phyloP scores from a whole-genome alignment of 2,888 invertebrate genomes.

The Limnephilus auricula region DNA sequence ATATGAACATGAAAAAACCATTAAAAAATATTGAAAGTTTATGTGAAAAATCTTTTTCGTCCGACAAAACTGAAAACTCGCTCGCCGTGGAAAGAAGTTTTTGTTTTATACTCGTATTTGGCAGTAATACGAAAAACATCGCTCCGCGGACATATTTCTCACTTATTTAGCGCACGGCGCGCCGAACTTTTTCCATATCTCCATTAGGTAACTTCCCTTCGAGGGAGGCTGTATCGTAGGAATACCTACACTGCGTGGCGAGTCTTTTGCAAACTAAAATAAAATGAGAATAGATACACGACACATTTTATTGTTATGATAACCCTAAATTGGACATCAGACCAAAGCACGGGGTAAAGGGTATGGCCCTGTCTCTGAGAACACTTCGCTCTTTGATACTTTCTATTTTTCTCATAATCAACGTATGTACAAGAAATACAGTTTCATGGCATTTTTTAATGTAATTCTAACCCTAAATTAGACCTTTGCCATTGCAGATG shows the following conservation, averaged over 20 bases:
- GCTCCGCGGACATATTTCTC: slow-evolving; percentile 38
- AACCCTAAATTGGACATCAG: background rate
- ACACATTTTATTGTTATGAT: background rate
- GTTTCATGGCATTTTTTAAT: background rate
- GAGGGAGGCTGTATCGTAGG: background rate
- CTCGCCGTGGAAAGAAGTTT: background rate
- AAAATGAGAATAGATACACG: background rate
- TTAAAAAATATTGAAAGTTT: slow-evolving; percentile 2
- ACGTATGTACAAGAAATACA: background rate
- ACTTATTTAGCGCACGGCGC: slow-evolving; percentile 34
- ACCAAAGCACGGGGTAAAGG: background rate
- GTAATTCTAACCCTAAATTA: background rate
- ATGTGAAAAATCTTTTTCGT: background rate
- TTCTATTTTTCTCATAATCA: background rate
- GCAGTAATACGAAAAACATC: slow-evolving; percentile 38
- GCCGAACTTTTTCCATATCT: slow-evolving; percentile 42
- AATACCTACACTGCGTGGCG: background rate
- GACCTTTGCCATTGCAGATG: too few relatives aligned
- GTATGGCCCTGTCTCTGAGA: background rate
- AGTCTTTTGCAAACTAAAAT: background rate
- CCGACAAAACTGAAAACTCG: background rate
- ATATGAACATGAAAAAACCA: background rate
- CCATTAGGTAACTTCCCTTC: slow-evolving; percentile 17
- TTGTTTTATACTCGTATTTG: slow-evolving; percentile 24
- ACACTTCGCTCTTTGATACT: too few relatives aligned